These are phyloP conservation scores for Jordanella pulchra DNA, from an alignment of 2,797 vertebrate genomes.

Conservation along the genomic window DNA sequence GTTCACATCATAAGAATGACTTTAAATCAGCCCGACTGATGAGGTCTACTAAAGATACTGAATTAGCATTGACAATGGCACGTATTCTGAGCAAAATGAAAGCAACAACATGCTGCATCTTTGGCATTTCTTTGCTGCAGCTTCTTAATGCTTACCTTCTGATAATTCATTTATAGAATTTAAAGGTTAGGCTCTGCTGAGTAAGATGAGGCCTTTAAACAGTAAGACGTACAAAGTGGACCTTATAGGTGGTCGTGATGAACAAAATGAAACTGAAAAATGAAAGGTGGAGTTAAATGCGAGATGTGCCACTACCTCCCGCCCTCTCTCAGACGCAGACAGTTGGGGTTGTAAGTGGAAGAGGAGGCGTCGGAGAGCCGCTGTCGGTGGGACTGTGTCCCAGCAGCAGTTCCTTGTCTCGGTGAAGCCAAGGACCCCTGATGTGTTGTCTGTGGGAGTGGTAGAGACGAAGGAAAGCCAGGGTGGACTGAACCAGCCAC, in stretches of 20 bases:
- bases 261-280: background rate
- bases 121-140: conserved; percentile 21
- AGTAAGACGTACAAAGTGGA: background rate
- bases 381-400: conserved; percentile 58
- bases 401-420: conserved; percentile 82
- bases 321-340: conserved; percentile 60
- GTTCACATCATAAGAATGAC: no score
- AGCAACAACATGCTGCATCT: background rate
- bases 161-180: background rate
- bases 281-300: background rate
- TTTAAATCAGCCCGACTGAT: background rate
- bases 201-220: conserved; percentile 1
- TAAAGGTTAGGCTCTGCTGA: background rate
- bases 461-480: conserved; percentile 84
- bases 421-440: conserved; percentile 73
- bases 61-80: no score
- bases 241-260: background rate
- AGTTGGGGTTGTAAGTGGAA: conserved; percentile 60
- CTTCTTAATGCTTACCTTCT: background rate
- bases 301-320: conserved; percentile 3
- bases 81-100: background rate
- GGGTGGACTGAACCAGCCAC: conserved; percentile 79
- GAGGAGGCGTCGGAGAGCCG: conserved; percentile 63
- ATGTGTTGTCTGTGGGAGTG: conserved; percentile 83
- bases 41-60: background rate